Conservation (phyloP, 2,113 vertebrate species). For the Arenaria interpres region DNA sequence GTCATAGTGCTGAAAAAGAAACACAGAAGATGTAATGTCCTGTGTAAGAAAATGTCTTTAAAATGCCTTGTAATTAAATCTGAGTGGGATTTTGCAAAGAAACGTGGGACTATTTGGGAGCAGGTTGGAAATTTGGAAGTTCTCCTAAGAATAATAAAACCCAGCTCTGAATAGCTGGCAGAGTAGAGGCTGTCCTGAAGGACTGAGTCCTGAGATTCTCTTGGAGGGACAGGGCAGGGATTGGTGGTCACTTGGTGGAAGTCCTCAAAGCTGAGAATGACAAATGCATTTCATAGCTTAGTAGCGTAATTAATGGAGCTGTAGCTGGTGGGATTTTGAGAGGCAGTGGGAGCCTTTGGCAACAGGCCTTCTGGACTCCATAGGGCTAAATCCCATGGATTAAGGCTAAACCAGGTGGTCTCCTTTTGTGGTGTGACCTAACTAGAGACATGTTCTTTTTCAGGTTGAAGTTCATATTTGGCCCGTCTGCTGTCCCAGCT, state of each 20-base stretch:
- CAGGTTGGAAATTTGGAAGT: not conserved
- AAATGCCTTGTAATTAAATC: not conserved
- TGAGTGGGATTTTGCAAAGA: not conserved
- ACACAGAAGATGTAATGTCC: not conserved
- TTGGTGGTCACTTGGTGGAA: not conserved
- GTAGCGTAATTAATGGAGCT: not conserved
- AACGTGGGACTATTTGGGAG: not conserved
- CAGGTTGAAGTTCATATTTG: constrained; percentile 92
- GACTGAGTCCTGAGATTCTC: not conserved
- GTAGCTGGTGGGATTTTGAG: not conserved
- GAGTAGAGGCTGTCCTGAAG: not conserved
- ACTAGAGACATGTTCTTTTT: not conserved
- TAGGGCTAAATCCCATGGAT: not conserved
- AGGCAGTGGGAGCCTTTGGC: not conserved
- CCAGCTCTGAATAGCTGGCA: not conserved
- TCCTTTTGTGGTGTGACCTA: not conserved
- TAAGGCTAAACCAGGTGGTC: not conserved
- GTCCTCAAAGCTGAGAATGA: not conserved
- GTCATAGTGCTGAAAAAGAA: not conserved
- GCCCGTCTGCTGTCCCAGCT: constrained; percentile 84
- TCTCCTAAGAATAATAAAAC: not conserved
- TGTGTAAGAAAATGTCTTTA: not conserved
- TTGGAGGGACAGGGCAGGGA: not conserved
- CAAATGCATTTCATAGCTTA: not conserved
- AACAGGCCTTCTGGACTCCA: not conserved